phyloP scores from a whole-genome alignment of 2,113 vertebrate genomes.

The Alectura lathami region DNA sequence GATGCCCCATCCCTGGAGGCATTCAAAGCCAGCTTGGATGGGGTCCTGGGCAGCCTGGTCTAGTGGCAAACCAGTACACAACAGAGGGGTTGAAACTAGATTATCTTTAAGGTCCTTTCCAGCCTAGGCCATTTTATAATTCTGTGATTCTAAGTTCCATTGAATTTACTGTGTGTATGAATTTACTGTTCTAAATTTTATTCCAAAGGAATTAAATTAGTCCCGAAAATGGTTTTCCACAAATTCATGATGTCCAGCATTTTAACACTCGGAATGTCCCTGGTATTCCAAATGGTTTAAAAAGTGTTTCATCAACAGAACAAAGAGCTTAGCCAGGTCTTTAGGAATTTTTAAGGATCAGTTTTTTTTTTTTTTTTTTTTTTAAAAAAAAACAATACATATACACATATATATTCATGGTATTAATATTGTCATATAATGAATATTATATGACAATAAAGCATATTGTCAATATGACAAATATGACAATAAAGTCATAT shows the following conservation, averaged over 20 bases:
- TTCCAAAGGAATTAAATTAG: neutral
- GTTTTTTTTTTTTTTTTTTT: fast-evolving
- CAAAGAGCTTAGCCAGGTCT: neutral
- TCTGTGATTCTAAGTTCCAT: too few relatives aligned
- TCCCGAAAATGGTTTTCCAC: neutral
- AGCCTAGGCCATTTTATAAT: too few relatives aligned
- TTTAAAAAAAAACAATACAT: neutral
- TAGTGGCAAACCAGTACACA: too few relatives aligned
- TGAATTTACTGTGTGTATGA: neutral
- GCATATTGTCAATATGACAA: too few relatives aligned
- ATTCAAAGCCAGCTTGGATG: too few relatives aligned
- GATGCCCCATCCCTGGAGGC: too few relatives aligned
- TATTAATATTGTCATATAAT: neutral
- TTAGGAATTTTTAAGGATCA: neutral
- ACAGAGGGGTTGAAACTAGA: too few relatives aligned
- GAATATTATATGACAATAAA: too few relatives aligned
- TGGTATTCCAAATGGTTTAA: neutral
- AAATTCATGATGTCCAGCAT: neutral
- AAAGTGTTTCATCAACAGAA: fast-evolving
- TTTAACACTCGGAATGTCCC: neutral
- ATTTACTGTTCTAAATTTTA: neutral
- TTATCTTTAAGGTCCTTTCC: too few relatives aligned
- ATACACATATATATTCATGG: neutral
- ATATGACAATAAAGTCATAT: too few relatives aligned
- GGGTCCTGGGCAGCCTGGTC: too few relatives aligned